Conservation (phyloP, 2,113 vertebrate genomes). For the Ochotona curzoniae region DNA sequence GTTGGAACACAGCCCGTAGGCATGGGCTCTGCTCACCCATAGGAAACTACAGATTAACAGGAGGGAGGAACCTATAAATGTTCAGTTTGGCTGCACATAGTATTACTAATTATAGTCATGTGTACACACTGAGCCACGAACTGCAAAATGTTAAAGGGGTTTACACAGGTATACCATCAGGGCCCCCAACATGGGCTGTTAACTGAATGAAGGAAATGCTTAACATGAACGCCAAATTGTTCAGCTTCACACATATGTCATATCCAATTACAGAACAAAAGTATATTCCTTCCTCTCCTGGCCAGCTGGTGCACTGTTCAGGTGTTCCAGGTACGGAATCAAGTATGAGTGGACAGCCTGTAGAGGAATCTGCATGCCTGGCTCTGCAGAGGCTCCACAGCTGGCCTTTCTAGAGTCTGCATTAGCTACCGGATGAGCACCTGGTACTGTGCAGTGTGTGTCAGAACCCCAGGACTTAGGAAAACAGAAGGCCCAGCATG, state of each 20-base stretch:
- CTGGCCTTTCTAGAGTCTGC: not conserved
- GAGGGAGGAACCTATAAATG: constrained; percentile 46
- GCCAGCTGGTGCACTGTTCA: not conserved
- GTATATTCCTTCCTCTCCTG: constrained; percentile 14
- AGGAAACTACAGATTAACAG: constrained; percentile 51
- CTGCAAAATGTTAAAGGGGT: constrained; percentile 11
- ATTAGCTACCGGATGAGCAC: not conserved
- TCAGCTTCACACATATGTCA: not conserved
- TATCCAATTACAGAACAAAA: not conserved
- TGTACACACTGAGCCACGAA: constrained; percentile 34
- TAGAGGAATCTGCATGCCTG: not conserved
- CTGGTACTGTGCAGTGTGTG: not conserved
- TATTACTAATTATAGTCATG: constrained; percentile 53
- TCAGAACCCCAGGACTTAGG: not conserved
- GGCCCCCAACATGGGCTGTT: not conserved
- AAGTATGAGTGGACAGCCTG: not conserved
- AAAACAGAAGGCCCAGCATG: not conserved
- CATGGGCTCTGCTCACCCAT: constrained; percentile 35
- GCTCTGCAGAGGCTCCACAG: not conserved
- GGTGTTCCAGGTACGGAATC: not conserved
- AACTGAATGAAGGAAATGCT: constrained; percentile 58
- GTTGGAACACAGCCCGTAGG: not conserved
- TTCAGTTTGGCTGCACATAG: constrained; percentile 10
- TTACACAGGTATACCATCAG: constrained; percentile 11
- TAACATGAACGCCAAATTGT: not conserved